A percentile compares a stretch with the other conserved stretches of the same genome.
Evolutionary conservation across 2,888 invertebrate genomes (phyloP).

Genomic region (Hirtodrosophila confusa): DNA sequence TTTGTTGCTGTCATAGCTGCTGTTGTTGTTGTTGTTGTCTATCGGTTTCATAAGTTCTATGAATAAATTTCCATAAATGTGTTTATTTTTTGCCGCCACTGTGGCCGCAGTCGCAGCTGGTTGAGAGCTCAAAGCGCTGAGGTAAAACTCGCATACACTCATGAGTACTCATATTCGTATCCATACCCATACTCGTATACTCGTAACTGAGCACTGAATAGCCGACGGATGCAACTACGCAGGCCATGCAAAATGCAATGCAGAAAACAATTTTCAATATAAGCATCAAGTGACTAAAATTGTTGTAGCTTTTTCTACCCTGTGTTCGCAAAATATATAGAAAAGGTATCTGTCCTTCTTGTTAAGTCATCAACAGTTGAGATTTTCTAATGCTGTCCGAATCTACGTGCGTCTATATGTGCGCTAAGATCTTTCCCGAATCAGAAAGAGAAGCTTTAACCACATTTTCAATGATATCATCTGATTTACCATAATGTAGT

Average conservation of each 20-base stretch:
- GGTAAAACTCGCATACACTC: slow-evolving; percentile 49
- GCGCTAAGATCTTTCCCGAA: too few relatives aligned
- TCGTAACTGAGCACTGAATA: slow-evolving; percentile 24
- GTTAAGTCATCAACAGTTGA: too few relatives aligned
- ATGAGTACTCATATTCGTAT: slow-evolving; percentile 16
- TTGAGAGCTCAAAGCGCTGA: slow-evolving; percentile 44
- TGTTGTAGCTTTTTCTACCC: slow-evolving; percentile 19
- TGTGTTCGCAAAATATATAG: background rate
- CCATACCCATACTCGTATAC: slow-evolving; percentile 27
- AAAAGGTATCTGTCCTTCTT: too few relatives aligned
- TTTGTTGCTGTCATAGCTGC: slow-evolving; percentile 51
- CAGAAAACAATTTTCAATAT: slow-evolving; percentile 80
- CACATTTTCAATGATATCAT: too few relatives aligned
- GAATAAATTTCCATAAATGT: slow-evolving; percentile 84
- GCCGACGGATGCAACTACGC: slow-evolving; percentile 71
- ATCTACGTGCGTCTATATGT: too few relatives aligned
- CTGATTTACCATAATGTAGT: too few relatives aligned
- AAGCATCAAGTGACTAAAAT: slow-evolving; percentile 80
- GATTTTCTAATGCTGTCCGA: too few relatives aligned
- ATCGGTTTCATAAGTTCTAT: slow-evolving; percentile 83
- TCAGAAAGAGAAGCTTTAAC: too few relatives aligned
- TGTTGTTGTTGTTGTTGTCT: slow-evolving; percentile 55
- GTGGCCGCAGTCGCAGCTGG: slow-evolving; percentile 68
- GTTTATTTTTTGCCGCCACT: slow-evolving; percentile 71
- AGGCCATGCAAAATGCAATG: slow-evolving; percentile 64